Base-by-base conservation (phyloP, 2,797 vertebrate species). In the Antennarius maculatus region DNA sequence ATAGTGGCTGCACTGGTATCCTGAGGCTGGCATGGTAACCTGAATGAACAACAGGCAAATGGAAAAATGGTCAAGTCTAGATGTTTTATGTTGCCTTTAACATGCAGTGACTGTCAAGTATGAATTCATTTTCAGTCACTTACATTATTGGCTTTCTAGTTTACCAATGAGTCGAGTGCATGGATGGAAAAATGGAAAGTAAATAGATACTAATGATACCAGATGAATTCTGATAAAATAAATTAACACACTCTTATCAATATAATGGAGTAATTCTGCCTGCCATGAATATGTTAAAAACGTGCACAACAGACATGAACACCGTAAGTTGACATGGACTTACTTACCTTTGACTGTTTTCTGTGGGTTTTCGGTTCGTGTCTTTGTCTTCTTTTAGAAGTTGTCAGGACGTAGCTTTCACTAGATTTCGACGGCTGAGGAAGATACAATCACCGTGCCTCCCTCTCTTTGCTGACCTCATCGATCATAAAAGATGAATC, bases 1-100 rank as follows among this genome's bases (percentile, higher is more conserved):
- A 58, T 55, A 37, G 41, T 41, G 23, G 51, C 46, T 53, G 50
- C 0, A 7, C 17, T 29, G 76, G 54, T 59, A 37, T 68, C 65
- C 57, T 65, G 7, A 23, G 42, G 54, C 61, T 42, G 18, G 58
- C 92, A 94, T 93, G 66, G 71, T 87, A 71, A 41, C 83, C 89
- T 83, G 58, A 68, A 79, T 41, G 41, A 7, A 61, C 7, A 55
- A 64, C 7, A 54, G 3, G 2, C 0, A 37, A 13, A n/a, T 31
- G 37, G 2, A 11, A 23, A 23, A 23, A 23, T 1, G 23, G 23
- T 23, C 23, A 23, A 23, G 23, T 23, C 23, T 23, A 23, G 23
- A 23, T 23, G 23, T 1, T 23, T 23, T 23, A 34, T 34, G 31
- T 34, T 34, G 5, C 31, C 31, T 34, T 5, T 34, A 34, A 34